Conservation (phyloP, 1,140 invertebrate species). For the Neodiprion pinetum region DNA sequence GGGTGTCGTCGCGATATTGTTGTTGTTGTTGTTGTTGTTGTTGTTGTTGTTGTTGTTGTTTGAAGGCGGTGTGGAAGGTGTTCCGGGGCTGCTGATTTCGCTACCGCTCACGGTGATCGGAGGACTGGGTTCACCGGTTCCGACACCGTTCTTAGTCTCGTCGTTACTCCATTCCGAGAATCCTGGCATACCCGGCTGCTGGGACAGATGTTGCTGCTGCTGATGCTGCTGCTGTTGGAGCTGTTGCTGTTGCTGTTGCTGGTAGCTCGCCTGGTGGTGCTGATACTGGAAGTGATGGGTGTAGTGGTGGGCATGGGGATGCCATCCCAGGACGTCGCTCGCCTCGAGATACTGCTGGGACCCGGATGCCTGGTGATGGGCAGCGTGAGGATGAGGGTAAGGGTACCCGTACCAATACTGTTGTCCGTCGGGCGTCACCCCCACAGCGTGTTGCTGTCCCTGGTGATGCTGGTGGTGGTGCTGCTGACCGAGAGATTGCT, state of each 20-base stretch:
- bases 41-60: conserved; percentile 38
- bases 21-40: conserved; percentile 36
- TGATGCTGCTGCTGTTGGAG: conserved; percentile 34
- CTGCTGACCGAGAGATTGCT: conserved; percentile 22
- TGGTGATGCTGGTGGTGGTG: conserved; percentile 27
- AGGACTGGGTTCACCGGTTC: conserved; percentile 61
- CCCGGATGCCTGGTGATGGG: conserved; percentile 34
- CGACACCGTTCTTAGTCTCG: conserved; percentile 36
- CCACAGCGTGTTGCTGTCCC: conserved; percentile 25
- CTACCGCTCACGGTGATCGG: conserved; percentile 71
- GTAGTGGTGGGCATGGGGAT: conserved; percentile 45
- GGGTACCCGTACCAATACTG: conserved; percentile 40
- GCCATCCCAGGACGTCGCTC: conserved; percentile 30
- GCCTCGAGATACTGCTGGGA: conserved; percentile 43
- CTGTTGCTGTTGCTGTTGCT: conserved; percentile 33
- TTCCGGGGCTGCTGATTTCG: conserved; percentile 71
- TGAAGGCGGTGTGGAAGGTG: conserved; percentile 39
- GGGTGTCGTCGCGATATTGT: conserved; percentile 43
- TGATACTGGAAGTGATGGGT: conserved; percentile 47
- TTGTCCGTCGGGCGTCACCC: conserved; percentile 21
- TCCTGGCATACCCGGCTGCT: conserved; percentile 22
- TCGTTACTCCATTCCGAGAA: conserved; percentile 47
- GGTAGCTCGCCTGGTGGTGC: conserved; percentile 31
- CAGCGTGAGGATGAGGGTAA: conserved; percentile 20
- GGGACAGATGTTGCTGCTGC: conserved; percentile 25